Evolutionary conservation across 2,888 invertebrate genomes (phyloP).

Genomic region (Drosophila atroscutellata): DNA sequence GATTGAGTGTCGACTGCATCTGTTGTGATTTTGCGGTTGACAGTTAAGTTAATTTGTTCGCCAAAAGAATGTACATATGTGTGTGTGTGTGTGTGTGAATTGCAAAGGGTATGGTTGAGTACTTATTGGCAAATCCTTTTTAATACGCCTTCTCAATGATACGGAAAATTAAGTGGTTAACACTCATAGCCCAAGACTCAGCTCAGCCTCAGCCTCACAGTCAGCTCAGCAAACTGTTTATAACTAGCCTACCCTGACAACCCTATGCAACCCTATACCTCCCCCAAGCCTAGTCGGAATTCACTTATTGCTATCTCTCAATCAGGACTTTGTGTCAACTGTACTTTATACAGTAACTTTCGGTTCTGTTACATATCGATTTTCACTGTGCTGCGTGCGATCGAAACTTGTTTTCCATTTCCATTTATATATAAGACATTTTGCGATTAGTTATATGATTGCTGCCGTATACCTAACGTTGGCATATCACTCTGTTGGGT

Average conservation of each 20-base stretch:
- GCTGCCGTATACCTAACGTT: neutral
- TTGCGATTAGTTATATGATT: neutral
- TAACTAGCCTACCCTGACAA: constrained; percentile 5
- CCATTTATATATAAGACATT: neutral
- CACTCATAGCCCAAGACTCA: constrained; percentile 42
- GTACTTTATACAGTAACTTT: constrained; percentile 24
- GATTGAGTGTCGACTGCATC: constrained; percentile 76
- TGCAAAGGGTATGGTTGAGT: constrained; percentile 23
- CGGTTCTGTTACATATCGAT: constrained; percentile 15
- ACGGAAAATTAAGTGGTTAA: constrained; percentile 75
- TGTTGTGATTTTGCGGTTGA: constrained; percentile 78
- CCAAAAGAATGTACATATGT: constrained; percentile 29
- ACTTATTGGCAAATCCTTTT: constrained; percentile 56
- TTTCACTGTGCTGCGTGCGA: constrained; percentile 6
- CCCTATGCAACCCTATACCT: neutral
- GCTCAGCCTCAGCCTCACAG: neutral
- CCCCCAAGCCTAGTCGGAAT: neutral
- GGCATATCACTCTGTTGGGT: neutral
- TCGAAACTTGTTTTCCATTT: constrained; percentile 4
- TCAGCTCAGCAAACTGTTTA: constrained; percentile 15
- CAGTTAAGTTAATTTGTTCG: constrained; percentile 72
- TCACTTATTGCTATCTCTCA: neutral
- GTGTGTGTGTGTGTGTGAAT: constrained; percentile 6
- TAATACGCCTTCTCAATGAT: constrained; percentile 69
- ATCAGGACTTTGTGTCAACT: constrained; percentile 25